A percentile compares a stretch with the other conserved stretches of the same genome.
Conservation (phyloP, 2,113 vertebrate species). For the Perognathus longimembris region DNA sequence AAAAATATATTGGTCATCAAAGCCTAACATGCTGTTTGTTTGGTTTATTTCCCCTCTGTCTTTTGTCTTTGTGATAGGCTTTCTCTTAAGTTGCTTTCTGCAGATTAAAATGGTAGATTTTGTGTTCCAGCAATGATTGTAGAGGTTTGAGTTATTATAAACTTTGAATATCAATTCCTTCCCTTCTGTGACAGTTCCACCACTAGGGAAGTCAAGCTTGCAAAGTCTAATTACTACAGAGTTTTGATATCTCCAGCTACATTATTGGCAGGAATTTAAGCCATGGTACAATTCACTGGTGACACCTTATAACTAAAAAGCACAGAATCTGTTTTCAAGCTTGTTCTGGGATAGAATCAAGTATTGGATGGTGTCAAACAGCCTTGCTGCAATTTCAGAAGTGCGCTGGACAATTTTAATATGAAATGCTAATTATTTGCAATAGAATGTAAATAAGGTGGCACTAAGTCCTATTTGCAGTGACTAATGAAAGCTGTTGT, state of each 20-base stretch:
- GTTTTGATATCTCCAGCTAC: slow-evolving; percentile 77
- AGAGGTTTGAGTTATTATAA: slow-evolving; percentile 79
- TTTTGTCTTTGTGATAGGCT: slow-evolving; percentile 74
- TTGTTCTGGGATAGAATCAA: slow-evolving; percentile 74
- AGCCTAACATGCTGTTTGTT: not conserved
- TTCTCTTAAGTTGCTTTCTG: slow-evolving; percentile 70
- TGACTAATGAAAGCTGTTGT: slow-evolving; percentile 88
- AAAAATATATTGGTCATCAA: slow-evolving; percentile 43
- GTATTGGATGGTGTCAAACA: slow-evolving; percentile 74
- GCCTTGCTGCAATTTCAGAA: slow-evolving; percentile 80
- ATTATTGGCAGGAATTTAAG: slow-evolving; percentile 80
- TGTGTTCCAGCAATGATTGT: slow-evolving; percentile 80
- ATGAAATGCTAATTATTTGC: slow-evolving; percentile 86
- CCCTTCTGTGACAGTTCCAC: slow-evolving; percentile 79
- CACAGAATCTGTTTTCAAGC: slow-evolving; percentile 55
- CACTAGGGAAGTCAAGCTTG: slow-evolving; percentile 78
- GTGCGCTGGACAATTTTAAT: slow-evolving; percentile 77
- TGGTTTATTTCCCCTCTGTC: slow-evolving; percentile 6
- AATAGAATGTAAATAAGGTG: slow-evolving; percentile 87
- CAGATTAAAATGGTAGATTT: slow-evolving; percentile 75
- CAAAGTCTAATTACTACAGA: slow-evolving; percentile 79
- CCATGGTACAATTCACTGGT: slow-evolving; percentile 74
- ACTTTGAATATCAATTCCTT: slow-evolving; percentile 82
- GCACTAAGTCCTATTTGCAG: slow-evolving; percentile 85
- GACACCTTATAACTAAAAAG: slow-evolving; percentile 68